Percentiles rank a stretch among this genome's conserved stretches.
These are phyloP conservation scores for Prorops nasuta DNA, from an alignment of 1,140 invertebrate species.

Conservation along the genomic window DNA sequence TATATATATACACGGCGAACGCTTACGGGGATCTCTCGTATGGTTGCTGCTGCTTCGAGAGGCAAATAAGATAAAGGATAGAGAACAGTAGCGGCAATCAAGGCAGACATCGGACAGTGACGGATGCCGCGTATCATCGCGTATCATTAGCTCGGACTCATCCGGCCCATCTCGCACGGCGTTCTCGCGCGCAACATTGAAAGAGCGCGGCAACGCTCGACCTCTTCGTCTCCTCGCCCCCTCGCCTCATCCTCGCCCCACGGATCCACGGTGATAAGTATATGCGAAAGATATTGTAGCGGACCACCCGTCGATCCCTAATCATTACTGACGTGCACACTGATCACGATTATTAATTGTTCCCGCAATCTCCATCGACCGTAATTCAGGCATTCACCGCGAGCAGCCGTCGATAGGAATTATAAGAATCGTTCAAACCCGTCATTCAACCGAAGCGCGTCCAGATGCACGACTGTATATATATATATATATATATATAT, in stretches of 20 bases:
- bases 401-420: too few relatives aligned
- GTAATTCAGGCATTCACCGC: too few relatives aligned
- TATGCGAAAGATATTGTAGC: too few relatives aligned
- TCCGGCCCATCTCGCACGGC: constrained; percentile 26
- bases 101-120: constrained; percentile 50
- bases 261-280: background rate
- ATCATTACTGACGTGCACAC: too few relatives aligned
- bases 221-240: too few relatives aligned
- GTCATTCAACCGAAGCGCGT: too few relatives aligned
- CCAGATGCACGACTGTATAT: too few relatives aligned
- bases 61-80: constrained; percentile 32
- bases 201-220: background rate
- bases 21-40: background rate
- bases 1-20: background rate
- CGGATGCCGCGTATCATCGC: constrained; percentile 51
- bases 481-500: too few relatives aligned
- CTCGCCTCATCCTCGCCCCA: background rate
- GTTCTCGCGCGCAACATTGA: constrained; percentile 15
- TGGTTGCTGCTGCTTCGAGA: background rate
- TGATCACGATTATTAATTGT: too few relatives aligned
- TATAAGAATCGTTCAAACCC: too few relatives aligned
- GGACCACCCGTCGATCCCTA: too few relatives aligned
- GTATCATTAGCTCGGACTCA: constrained; percentile 48
- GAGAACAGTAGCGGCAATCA: constrained; percentile 52
- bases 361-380: too few relatives aligned